Base-by-base conservation (phyloP, 2,888 invertebrate species). In the Pogonocherus hispidulus region DNA sequence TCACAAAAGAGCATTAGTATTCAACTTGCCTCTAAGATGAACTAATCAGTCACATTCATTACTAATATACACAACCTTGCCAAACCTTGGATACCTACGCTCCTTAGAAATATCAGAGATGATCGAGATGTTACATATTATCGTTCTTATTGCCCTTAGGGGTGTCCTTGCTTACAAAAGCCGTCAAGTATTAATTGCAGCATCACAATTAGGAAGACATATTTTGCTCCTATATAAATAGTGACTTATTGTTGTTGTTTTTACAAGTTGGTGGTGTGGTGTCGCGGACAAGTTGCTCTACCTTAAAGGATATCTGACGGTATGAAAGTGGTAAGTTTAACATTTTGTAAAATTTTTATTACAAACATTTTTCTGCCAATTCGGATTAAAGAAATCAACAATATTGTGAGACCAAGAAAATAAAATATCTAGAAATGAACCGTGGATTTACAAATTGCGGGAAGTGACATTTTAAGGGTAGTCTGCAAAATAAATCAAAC, bases 71-170 rank as follows among this genome's bases (percentile, higher is more conserved):
- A 22, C 41, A 22, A 16, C 59, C 59, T 59, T 47, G 59, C 27
- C 59, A 9, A 57, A 14, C 46, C 46, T 27, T 14, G 5, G 1
- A 11, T 11, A 0, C 3, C 44, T 14, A 16, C 55, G 14, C 55
- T n/a, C 44, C 57, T 46, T 57, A 23, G 16, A 52, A 59, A 19
- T 14, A n/a, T 27, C 27, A 47, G 47, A 59, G 59, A 47, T 35
- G 59, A 59, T 32, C 59, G 59, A 59, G 27, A 59, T 59, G 59
- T 32, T 59, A 59, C 59, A 59, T n/a, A 47, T 59, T 32, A 20
- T 32, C 9, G 27, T 22, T 22, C 41, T n/a, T 41, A 11, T 3
- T 8, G 11, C 22, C 37, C 47, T 16, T 27, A 11, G 46, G 20
- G 35, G 3, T 35, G 59, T 46, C 59, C 59, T 59, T 47, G 59